phyloP scores from a whole-genome alignment of 2,888 invertebrate species.

The Orthosia gothica region DNA sequence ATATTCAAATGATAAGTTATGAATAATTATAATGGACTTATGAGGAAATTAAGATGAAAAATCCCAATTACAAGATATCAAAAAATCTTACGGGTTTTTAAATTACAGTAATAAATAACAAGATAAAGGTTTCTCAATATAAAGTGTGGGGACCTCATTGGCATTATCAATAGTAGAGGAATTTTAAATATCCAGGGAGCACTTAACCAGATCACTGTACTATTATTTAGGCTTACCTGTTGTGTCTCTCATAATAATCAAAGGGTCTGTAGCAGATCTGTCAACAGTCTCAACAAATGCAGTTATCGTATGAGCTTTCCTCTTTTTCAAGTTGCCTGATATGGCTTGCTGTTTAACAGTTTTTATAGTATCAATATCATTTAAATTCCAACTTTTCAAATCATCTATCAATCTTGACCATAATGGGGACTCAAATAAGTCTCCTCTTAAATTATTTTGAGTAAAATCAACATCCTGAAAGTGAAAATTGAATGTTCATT shows the following conservation, averaged over 20 bases:
- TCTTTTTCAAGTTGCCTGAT: constrained; percentile 78
- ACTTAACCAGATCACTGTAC: background rate
- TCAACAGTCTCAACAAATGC: constrained; percentile 87
- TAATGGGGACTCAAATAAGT: constrained; percentile 84
- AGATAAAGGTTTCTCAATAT: background rate
- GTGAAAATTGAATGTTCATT: background rate
- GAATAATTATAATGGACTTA: background rate
- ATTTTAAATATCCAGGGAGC: background rate
- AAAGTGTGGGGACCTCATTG: background rate
- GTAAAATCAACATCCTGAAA: constrained; percentile 85
- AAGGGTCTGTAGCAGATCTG: constrained; percentile 85
- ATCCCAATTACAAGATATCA: background rate
- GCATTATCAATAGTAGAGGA: background rate
- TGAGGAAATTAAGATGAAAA: background rate
- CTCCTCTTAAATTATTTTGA: constrained; percentile 78
- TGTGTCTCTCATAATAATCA: constrained; percentile 84
- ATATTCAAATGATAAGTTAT: background rate
- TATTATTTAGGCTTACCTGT: constrained; percentile 75
- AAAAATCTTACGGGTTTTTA: no score
- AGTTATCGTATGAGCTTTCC: constrained; percentile 84
- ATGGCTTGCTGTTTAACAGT: constrained; percentile 83
- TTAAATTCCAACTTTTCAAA: constrained; percentile 75
- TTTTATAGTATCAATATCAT: constrained; percentile 82
- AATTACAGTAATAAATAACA: no score
- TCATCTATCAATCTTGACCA: constrained; percentile 83